These are phyloP conservation scores for Verasper variegatus DNA, from an alignment of 2,113 vertebrate species.

Conservation along the genomic window DNA sequence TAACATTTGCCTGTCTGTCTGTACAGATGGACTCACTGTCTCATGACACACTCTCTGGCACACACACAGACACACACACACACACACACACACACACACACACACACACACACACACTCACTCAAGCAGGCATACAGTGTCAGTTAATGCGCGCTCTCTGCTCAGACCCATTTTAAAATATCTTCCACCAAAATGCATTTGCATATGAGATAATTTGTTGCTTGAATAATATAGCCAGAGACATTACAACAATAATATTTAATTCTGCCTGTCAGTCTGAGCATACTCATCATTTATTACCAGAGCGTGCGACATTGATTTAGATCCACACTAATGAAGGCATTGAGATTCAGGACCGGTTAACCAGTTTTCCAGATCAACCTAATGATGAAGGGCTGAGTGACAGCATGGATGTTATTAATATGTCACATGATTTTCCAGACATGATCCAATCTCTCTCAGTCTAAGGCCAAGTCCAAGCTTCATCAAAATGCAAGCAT, in stretches of 20 bases:
- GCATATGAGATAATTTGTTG: slow-evolving; percentile 71
- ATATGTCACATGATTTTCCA: slow-evolving; percentile 71
- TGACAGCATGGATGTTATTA: slow-evolving; percentile 66
- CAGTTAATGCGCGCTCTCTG: slow-evolving; percentile 4
- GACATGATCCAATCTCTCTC: slow-evolving; percentile 68
- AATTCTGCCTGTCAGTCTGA: slow-evolving; percentile 73
- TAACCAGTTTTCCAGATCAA: slow-evolving; percentile 52
- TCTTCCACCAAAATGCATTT: slow-evolving; percentile 47
- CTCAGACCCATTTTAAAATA: slow-evolving; percentile 27
- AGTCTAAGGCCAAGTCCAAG: slow-evolving; percentile 37
- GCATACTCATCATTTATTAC: slow-evolving; percentile 74
- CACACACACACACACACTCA: background rate
- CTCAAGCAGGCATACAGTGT: background rate
- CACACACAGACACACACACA: background rate
- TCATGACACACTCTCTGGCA: slow-evolving; percentile 43
- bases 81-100: slow-evolving; percentile 7
- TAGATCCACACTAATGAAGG: slow-evolving; percentile 65
- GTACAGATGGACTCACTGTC: slow-evolving; percentile 64
- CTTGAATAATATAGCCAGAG: slow-evolving; percentile 42
- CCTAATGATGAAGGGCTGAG: slow-evolving; percentile 59
- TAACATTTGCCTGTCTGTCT: slow-evolving; percentile 60
- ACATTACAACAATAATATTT: slow-evolving; percentile 63
- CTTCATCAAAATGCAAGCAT: slow-evolving; percentile 37
- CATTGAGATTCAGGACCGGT: slow-evolving; percentile 70
- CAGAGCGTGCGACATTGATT: slow-evolving; percentile 57